Evolutionary conservation across 2,888 invertebrate species (phyloP).

Genomic region (Scaptomyza flava): DNA sequence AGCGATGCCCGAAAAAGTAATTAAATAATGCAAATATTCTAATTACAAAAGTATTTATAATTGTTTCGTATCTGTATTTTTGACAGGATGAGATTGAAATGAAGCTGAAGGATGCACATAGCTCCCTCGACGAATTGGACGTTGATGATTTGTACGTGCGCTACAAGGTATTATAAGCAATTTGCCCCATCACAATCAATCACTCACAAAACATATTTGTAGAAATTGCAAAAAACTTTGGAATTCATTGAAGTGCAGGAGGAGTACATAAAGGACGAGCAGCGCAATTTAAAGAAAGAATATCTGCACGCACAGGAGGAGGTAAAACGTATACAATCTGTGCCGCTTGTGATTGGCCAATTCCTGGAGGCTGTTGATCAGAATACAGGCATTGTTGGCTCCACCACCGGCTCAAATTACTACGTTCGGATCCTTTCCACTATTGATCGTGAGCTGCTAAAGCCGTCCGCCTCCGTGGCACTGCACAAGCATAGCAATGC

Average conservation of each 20-base stretch:
- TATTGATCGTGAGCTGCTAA: slow-evolving; percentile 97
- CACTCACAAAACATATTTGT: slow-evolving; percentile 3
- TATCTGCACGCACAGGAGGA: slow-evolving; percentile 99
- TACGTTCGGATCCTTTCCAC: slow-evolving; percentile 99
- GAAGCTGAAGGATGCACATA: slow-evolving; percentile 89
- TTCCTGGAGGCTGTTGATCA: slow-evolving; percentile 99
- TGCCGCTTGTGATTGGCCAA: slow-evolving; percentile 99
- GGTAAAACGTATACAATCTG: slow-evolving; percentile 99
- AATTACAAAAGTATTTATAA: not conserved
- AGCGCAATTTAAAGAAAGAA: slow-evolving; percentile 98
- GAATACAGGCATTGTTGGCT: slow-evolving; percentile 99
- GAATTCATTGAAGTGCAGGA: slow-evolving; percentile 99
- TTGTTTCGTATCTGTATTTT: not conserved
- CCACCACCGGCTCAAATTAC: slow-evolving; percentile 99
- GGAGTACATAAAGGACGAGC: slow-evolving; percentile 99
- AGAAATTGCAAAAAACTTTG: slow-evolving; percentile 97
- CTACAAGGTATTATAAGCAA: slow-evolving; percentile 90
- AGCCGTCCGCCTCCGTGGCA: slow-evolving; percentile 99
- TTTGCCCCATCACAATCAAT: not conserved
- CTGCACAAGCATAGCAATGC: slow-evolving; percentile 99
- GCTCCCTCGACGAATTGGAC: slow-evolving; percentile 91
- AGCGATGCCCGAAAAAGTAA: slow-evolving; percentile 59
- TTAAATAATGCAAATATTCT: not conserved
- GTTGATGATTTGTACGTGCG: slow-evolving; percentile 97
- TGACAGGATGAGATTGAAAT: slow-evolving; percentile 88